Base-by-base conservation (phyloP, 1,140 invertebrate species). In the Ylistrum balloti region DNA sequence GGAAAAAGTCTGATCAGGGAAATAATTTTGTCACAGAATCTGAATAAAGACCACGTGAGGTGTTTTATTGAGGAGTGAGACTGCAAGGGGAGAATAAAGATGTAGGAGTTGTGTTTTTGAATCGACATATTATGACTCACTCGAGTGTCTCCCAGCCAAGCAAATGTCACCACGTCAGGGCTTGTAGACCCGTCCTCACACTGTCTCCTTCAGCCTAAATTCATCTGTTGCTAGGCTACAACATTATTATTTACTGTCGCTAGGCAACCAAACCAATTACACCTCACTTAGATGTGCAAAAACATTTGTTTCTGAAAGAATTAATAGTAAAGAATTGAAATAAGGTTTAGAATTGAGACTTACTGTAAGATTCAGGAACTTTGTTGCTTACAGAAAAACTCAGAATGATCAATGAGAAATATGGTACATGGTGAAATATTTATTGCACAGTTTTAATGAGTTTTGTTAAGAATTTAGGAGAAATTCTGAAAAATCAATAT, bases 171-270 rank as follows among this genome's bases (percentile, higher is more conserved):
- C 56, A 74, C 56, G 56, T 74, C 56, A 28, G 56, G 56, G 56
- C 56, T 0, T 74, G 15, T 74, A 28, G 20, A 28, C 56, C 22
- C 11, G 22, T 74, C 13, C 56, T 74, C 56, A 28, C 22, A n/a
- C 56, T n/a, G 56, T 5, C 17, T 74, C 22, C n/a, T 1, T 28
- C 56, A 74, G 56, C 22, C 56, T n/a, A 74, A 74, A 74, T 28
- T 74, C 56, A 74, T 74, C 56, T 74, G 56, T 74, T 74, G 56
- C 56, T 74, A 74, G 56, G 56, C 56, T 28, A 74, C 28, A n/a
- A 22, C 56, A 74, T 74, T 74, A 74, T 74, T 74, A 74, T 74
- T 74, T 74, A 74, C n/a, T 28, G 56, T 74, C 32, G 56, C 48
- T 56, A 20, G 56, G 86, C 34, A 87, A 87, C 33, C 17, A 9